Conservation (phyloP, 2,888 invertebrate genomes). For the Acanthosepion lycidas region DNA sequence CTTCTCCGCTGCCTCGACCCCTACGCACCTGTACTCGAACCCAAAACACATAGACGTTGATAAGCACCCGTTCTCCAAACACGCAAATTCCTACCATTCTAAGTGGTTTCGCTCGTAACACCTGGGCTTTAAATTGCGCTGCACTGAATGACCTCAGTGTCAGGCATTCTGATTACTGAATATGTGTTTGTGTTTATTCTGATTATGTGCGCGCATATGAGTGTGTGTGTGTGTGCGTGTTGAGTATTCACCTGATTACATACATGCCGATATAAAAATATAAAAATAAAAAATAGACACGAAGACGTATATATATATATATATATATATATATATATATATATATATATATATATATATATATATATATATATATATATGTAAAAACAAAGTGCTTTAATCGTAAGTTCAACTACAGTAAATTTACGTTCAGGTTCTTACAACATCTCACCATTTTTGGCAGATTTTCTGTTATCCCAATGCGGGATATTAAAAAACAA, state of each 20-base stretch:
- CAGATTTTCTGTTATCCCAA: too few species aligned
- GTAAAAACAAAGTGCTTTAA: neutral
- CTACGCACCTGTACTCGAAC: neutral
- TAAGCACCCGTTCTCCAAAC: neutral
- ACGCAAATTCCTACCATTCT: constrained; percentile 10
- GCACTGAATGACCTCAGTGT: neutral
- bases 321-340: neutral
- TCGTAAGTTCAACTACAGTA: too few species aligned
- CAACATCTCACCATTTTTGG: too few species aligned
- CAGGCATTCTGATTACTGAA: neutral
- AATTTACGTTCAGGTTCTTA: too few species aligned
- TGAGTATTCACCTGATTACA: neutral
- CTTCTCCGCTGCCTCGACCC: neutral
- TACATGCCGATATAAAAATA: neutral
- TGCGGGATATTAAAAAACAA: too few species aligned
- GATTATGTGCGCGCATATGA: neutral
- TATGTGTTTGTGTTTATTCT: neutral
- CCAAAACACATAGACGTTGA: neutral
- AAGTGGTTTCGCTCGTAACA: neutral
- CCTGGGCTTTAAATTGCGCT: neutral
- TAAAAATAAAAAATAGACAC: too few species aligned
- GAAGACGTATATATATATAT: neutral
- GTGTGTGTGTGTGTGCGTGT: neutral
- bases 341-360: constrained; percentile 37
- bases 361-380: too few species aligned